Conservation (phyloP, 2,888 invertebrate species). For the Campoletis raptor region DNA sequence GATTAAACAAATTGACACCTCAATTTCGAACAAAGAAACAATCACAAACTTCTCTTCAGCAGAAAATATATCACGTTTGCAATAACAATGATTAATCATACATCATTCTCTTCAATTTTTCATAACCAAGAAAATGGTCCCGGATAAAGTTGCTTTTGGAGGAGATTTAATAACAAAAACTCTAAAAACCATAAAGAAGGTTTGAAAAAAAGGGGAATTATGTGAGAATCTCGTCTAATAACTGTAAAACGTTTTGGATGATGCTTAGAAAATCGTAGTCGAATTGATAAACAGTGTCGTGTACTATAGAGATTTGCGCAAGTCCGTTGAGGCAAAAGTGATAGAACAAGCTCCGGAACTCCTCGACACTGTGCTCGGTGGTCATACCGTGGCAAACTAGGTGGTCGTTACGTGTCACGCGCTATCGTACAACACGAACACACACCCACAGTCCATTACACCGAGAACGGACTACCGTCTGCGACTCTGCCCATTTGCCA, state of each 20-base stretch:
- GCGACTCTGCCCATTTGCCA: slow-evolving; percentile 15
- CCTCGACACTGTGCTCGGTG: slow-evolving; percentile 15
- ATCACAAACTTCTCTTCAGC: too few species aligned
- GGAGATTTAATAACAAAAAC: too few species aligned
- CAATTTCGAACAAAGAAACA: not conserved
- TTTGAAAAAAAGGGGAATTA: not conserved
- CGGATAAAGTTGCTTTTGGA: too few species aligned
- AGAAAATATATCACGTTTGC: too few species aligned
- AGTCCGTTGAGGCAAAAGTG: slow-evolving; percentile 17
- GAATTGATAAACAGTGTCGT: slow-evolving; percentile 32
- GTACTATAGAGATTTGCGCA: slow-evolving; percentile 35
- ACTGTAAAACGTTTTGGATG: not conserved
- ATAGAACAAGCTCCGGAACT: slow-evolving; percentile 21
- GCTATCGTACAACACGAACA: slow-evolving; percentile 48
- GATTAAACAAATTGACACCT: not conserved
- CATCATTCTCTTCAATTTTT: too few species aligned
- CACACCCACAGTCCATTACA: not conserved
- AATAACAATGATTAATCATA: too few species aligned
- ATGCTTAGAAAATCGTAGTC: not conserved
- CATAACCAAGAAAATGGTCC: too few species aligned
- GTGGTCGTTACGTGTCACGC: slow-evolving; percentile 60
- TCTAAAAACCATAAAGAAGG: too few species aligned
- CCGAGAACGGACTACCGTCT: not conserved
- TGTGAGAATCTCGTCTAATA: not conserved
- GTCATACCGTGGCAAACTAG: slow-evolving; percentile 43